phyloP scores from a whole-genome alignment of 2,888 invertebrate genomes.

The Platycnemis pennipes region DNA sequence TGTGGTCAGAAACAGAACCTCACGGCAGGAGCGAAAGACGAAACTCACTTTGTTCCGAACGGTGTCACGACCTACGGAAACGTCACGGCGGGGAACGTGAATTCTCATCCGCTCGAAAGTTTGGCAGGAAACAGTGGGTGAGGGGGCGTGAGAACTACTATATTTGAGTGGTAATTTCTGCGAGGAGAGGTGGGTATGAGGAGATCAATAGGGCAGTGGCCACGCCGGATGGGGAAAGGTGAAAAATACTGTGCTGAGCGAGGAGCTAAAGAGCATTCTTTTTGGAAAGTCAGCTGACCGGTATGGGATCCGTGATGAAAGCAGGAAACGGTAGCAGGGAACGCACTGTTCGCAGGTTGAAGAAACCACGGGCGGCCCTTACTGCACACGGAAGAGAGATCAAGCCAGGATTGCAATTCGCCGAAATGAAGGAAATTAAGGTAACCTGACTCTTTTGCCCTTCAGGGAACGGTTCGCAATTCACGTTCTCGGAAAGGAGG shows the following conservation, averaged over 20 bases:
- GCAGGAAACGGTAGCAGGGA: background rate
- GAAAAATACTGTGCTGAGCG: background rate
- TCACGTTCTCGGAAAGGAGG: background rate
- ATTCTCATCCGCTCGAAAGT: slow-evolving; percentile 26
- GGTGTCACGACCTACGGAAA: background rate
- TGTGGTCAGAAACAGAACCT: background rate
- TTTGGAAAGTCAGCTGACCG: background rate
- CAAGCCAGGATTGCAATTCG: background rate
- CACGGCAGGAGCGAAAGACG: background rate
- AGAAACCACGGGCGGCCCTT: background rate
- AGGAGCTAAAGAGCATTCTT: background rate
- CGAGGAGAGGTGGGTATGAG: background rate
- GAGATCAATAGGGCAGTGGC: background rate
- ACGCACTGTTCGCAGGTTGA: background rate
- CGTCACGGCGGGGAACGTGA: background rate
- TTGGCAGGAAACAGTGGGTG: background rate
- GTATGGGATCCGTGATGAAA: background rate
- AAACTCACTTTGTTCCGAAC: background rate
- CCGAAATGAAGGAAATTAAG: background rate
- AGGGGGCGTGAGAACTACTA: background rate
- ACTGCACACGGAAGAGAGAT: background rate
- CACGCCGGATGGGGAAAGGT: background rate
- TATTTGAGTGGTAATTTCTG: background rate
- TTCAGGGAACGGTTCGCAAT: background rate
- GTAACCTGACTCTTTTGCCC: background rate